Evolutionary conservation across 2,113 vertebrate species (phyloP), one percentile per base, ranked within the genome.

Genomic region (Mobula hypostoma): DNA sequence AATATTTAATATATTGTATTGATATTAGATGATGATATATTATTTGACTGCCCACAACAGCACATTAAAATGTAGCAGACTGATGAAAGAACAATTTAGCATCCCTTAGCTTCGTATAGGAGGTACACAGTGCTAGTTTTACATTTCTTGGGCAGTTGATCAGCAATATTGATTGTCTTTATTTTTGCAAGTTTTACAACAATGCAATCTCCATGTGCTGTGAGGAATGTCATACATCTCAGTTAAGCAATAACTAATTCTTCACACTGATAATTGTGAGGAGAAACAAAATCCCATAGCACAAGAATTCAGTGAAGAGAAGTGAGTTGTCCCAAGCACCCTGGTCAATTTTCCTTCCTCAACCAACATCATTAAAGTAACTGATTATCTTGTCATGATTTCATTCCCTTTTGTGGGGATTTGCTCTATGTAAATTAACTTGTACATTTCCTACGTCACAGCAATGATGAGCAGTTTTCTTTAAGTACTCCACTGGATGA

Each of bases 1-100:
- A 93, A 93, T 93, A 93, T 93, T 93, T 93, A 93, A 93, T 93
- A 93, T 93, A 76, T 93, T 74, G 91, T 93, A 93, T 93, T 93
- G 91, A 93, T 93, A 93, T 76, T 74, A 93, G 36, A 72, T 93
- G 36, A 82, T 82, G 91, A 93, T 93, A 70, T 93, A 48, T 93
- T 74, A 74, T 93, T 93, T 93, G 70, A 74, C 68, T 93, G 68
- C 68, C 66, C 24, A 56, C 70, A 93, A 40, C 91, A 74, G 70
- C 36, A 76, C 8, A 93, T 93, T 93, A 74, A 93, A 93, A 74
- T 74, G 32, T 24, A 56, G 91, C 91, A 76, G 91, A 48, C 40
- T 40, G 11, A 36, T 9, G 36, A 74, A 93, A 93, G 90, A 32
- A 93, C 36, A 74, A 74, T 93, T 76, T 56, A 66, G 40, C 24